Evolutionary conservation across 2,888 invertebrate species (phyloP).

Genomic region (Idaea aversata): DNA sequence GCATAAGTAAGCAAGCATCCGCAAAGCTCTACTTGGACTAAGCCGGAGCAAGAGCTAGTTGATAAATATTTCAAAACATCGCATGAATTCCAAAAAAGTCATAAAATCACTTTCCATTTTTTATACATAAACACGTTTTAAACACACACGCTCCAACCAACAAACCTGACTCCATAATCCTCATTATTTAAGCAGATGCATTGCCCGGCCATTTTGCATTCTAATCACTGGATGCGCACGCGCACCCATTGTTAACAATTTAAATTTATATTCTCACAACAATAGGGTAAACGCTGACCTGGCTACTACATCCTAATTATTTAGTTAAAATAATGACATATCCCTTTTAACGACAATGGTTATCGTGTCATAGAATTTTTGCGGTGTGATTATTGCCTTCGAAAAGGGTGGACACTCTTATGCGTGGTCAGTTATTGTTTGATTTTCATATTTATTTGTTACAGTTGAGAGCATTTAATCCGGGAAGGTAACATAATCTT

Average conservation of each 20-base stretch:
- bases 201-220: conserved; percentile 1
- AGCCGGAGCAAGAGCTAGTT: background rate
- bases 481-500: background rate
- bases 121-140: too few species aligned
- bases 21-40: too few species aligned
- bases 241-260: conserved; percentile 59
- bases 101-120: background rate
- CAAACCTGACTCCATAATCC: background rate
- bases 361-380: conserved; percentile 35
- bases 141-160: background rate
- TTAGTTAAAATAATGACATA: conserved; percentile 68
- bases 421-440: background rate
- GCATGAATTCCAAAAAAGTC: background rate
- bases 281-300: conserved; percentile 1
- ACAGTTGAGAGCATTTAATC: background rate
- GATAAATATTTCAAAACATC: background rate
- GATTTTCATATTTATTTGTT: background rate
- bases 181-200: conserved; percentile 1
- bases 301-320: conserved; percentile 55
- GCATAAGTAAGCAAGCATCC: too few species aligned
- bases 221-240: conserved; percentile 5
- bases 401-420: background rate
- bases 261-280: conserved; percentile 38
- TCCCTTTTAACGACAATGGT: conserved; percentile 40
- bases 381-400: conserved; percentile 43